phyloP scores from a whole-genome alignment of 2,888 invertebrate species.

The Tanaodytes sp. region DNA sequence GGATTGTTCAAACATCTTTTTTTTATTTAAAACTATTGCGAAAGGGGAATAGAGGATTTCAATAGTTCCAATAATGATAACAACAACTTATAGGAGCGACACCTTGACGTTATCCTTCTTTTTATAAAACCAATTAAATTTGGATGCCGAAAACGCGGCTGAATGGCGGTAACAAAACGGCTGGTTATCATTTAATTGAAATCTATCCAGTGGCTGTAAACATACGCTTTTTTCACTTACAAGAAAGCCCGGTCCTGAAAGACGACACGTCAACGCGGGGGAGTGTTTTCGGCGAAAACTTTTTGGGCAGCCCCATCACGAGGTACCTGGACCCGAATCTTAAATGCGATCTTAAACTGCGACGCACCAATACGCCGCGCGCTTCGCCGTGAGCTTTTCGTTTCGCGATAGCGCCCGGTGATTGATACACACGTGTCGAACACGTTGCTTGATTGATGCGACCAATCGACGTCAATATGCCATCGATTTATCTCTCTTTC shows the following conservation, averaged over 20 bases:
- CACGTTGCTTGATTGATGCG: slow-evolving; percentile 68
- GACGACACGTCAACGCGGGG: neutral
- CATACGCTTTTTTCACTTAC: slow-evolving; percentile 38
- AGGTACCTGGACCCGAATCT: slow-evolving; percentile 25
- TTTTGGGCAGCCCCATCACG: slow-evolving; percentile 20
- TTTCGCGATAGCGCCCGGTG: slow-evolving; percentile 64
- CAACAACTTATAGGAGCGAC: too few relatives aligned
- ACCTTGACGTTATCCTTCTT: too few relatives aligned
- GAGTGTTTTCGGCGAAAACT: slow-evolving; percentile 5
- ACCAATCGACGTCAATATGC: slow-evolving; percentile 70
- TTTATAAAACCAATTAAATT: too few relatives aligned
- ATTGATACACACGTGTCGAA: slow-evolving; percentile 69
- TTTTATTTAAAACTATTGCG: too few relatives aligned
- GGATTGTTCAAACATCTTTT: too few relatives aligned
- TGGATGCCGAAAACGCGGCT: too few relatives aligned
- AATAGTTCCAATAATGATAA: too few relatives aligned
- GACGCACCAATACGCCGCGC: slow-evolving; percentile 28
- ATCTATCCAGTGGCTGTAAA: slow-evolving; percentile 44
- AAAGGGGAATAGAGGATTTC: too few relatives aligned
- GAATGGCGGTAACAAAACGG: slow-evolving; percentile 1
- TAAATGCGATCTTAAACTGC: slow-evolving; percentile 46
- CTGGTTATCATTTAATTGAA: slow-evolving; percentile 51
- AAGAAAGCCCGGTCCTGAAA: slow-evolving; percentile 21
- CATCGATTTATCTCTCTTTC: slow-evolving; percentile 65
- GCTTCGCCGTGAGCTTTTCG: slow-evolving; percentile 33